Base-by-base conservation (phyloP, 2,797 vertebrate species). In the Distichodus sexfasciatus region DNA sequence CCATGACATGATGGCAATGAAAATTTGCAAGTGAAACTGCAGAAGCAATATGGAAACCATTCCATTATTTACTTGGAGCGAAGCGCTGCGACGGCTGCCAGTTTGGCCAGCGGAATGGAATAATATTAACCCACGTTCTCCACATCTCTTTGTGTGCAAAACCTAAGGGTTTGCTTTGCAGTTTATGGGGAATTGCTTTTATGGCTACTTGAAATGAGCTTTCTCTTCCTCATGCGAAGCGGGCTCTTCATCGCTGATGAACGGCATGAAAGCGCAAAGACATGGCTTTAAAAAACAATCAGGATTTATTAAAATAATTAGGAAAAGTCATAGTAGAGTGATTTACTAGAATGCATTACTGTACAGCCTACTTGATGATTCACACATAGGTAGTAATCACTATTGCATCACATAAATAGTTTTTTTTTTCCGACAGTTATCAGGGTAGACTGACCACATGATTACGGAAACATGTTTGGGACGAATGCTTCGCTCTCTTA, bases 111-210 rank as follows among this genome's bases (percentile, higher is more conserved):
- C 47, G 75, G 54, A 51, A 76, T 77, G 78, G 79, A 84, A 86
- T 65, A 82, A 78, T 77, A 84, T 87, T 82, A 87, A 87, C 86
- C 81, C 83, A 84, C 79, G 84, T 89, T 92, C 90, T 91, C 87
- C 88, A 88, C 81, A 83, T 68, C 74, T 75, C 80, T 72, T 77
- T 62, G 55, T 55, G 70, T 69, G 79, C 79, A 79, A 55, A 77
- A 74, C 71, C 59, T 72, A 82, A 78, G 75, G 66, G 76, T 84
- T 81, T 83, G 86, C 61, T 74, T 83, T 85, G 80, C 82, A 79
- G 77, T 86, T 87, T 81, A 53, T 76, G 51, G 41, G 63, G 48
- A 35, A 70, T 83, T 82, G 61, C 75, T 76, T 62, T 70, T 17
- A 55, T 63, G 53, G 67, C 51, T 60, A 61, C 44, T 64, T 44